A percentile compares a stretch with the other conserved stretches of the same genome.
Conservation (phyloP, 2,888 invertebrate species). For the Endotricha flammealis region DNA sequence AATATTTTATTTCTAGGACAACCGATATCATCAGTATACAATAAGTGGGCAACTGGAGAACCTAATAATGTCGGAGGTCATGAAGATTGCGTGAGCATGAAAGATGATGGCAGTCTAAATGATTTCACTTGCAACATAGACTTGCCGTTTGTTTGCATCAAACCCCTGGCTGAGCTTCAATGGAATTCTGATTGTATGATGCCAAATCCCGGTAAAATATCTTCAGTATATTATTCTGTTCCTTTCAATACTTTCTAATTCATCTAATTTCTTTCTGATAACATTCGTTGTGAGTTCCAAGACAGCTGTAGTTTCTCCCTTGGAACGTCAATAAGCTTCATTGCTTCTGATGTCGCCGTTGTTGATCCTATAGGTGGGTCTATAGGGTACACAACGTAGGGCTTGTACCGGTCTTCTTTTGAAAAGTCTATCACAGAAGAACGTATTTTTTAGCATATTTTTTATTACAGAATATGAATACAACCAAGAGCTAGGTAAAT, state of each 20-base stretch:
- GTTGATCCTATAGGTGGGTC: too few species aligned
- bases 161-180: constrained; percentile 34
- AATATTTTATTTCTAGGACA: constrained; percentile 29
- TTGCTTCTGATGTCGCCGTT: too few species aligned
- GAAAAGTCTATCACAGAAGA: too few species aligned
- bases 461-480: constrained; percentile 42
- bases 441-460: constrained; percentile 1
- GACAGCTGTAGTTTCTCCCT: too few species aligned
- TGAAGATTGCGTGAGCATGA: constrained; percentile 44
- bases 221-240: not conserved
- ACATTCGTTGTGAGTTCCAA: too few species aligned
- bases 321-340: too few species aligned
- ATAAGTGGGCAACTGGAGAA: constrained; percentile 46
- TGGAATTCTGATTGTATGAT: constrained; percentile 52
- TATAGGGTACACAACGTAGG: too few species aligned
- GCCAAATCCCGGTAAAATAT: constrained; percentile 39
- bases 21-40: constrained; percentile 39
- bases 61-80: constrained; percentile 39
- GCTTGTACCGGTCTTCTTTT: too few species aligned
- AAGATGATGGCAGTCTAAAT: constrained; percentile 32
- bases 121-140: constrained; percentile 38
- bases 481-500: constrained; percentile 34
- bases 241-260: too few species aligned
- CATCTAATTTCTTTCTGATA: too few species aligned
- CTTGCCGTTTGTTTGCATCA: constrained; percentile 58